These are phyloP conservation scores for Hybognathus amarus DNA, from an alignment of 2,797 vertebrate genomes.

Conservation along the genomic window DNA sequence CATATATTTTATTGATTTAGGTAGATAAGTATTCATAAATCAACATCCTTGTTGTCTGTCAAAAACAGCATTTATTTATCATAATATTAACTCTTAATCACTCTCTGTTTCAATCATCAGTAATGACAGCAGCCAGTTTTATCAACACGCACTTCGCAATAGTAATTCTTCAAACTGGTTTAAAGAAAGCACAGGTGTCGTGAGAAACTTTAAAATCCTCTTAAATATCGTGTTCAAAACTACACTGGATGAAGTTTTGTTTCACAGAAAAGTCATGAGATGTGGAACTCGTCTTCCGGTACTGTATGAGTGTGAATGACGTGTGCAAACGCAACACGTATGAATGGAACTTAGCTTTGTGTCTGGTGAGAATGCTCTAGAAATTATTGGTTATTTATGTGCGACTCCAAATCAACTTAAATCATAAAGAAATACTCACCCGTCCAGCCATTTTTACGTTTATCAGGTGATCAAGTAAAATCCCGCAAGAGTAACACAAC, in stretches of 20 bases:
- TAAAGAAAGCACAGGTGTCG: background rate
- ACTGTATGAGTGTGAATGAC: conserved; percentile 2
- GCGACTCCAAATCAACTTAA: background rate
- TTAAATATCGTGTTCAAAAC: background rate
- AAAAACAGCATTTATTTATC: background rate
- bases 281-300: conserved; percentile 35
- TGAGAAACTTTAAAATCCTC: background rate
- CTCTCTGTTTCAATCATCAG: background rate
- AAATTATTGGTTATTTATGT: background rate
- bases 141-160: background rate
- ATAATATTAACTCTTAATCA: background rate
- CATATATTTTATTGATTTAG: background rate
- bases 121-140: background rate
- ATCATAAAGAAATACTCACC: conserved; percentile 38
- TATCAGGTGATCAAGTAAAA: conserved; percentile 29
- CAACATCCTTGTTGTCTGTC: background rate
- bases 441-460: conserved; percentile 50
- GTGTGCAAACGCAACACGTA: conserved; percentile 30
- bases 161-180: background rate
- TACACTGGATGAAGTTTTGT: background rate
- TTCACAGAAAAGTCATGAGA: conserved; percentile 2
- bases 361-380: background rate
- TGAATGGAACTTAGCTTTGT: background rate
- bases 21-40: background rate
- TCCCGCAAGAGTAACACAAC: background rate